Percentiles rank a stretch among this genome's conserved stretches.
These are phyloP conservation scores for Bathynomus jamesi DNA, from an alignment of 1,140 invertebrate species.

Conservation along the genomic window DNA sequence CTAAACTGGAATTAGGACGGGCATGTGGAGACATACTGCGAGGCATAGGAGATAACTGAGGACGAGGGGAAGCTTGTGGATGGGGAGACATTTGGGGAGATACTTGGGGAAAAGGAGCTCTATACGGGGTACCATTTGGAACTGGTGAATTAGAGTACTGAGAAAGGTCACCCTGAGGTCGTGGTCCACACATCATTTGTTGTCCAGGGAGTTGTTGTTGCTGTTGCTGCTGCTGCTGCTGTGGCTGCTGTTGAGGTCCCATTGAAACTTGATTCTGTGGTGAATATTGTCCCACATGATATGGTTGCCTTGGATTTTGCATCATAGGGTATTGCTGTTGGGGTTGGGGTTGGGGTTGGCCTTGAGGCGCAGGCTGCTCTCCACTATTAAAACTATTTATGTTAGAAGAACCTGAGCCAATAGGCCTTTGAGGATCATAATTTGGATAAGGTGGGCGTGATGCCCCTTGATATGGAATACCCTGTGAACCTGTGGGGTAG, in stretches of 20 bases:
- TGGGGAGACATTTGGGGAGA: conserved; percentile 34
- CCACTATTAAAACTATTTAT: background rate
- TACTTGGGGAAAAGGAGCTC: conserved; percentile 29
- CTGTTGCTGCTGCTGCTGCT: background rate
- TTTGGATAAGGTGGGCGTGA: conserved; percentile 30
- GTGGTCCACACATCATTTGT: conserved; percentile 12
- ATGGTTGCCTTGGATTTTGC: conserved; percentile 14
- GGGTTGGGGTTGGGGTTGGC: conserved; percentile 15
- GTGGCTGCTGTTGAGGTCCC: background rate
- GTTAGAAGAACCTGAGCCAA: conserved; percentile 29
- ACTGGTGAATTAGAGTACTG: conserved; percentile 28
- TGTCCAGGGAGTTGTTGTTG: conserved; percentile 15
- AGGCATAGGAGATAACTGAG: conserved; percentile 32
- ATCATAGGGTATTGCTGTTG: conserved; percentile 24
- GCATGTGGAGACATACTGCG: conserved; percentile 17
- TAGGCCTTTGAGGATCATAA: conserved; percentile 31
- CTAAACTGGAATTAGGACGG: conserved; percentile 22
- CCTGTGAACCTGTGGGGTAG: conserved; percentile 29
- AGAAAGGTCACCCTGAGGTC: conserved; percentile 21
- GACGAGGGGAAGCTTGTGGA: conserved; percentile 30
- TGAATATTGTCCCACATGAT: conserved; percentile 16
- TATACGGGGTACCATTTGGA: conserved; percentile 33
- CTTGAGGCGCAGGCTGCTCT: background rate
- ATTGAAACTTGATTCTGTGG: conserved; percentile 34
- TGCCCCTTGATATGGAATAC: conserved; percentile 17